Evolutionary conservation across 2,797 vertebrate genomes (phyloP), one percentile per base, ranked within the genome.

Genomic region (Cheirogaleus major): DNA sequence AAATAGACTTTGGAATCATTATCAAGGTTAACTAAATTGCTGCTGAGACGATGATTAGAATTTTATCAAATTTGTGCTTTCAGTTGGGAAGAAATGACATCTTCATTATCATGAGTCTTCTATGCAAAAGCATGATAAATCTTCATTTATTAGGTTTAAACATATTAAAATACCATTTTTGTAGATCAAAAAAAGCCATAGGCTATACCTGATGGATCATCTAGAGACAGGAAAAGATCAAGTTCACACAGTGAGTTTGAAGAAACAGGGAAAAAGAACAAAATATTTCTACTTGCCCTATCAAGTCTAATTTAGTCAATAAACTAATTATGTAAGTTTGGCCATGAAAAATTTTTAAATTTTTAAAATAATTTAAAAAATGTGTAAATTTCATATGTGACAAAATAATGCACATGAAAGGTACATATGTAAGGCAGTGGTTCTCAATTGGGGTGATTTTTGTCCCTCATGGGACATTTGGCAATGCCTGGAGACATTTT

Each of bases 1-100:
- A 92, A 95, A 95, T 96, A 79, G 96, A 93, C 95, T 96, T 96
- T 89, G 80, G 85, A 95, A 92, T 97, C 80, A 87, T 97, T 91
- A 84, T 92, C 80, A 95, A 95, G 75, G 76, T 57, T 96, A 96
- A 95, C 86, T 57, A 96, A 97, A 96, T 92, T 97, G 79, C 88
- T 87, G 35, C 85, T 67, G 72, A 87, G 87, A 80, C 59, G 72
- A 81, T 73, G 76, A 95, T 95, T 95, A 92, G 87, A 95, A 89
- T 93, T 96, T 96, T 97, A 96, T 95, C 95, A 97, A 96, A 93
- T 90, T 81, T 86, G 50, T 93, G 79, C 80, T 87, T 93, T 93
- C 89, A 72, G 65, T 96, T 81, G 63, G 84, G 67, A 95, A 97
- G 89, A 97, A 95, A 95, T 96, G 95, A 95, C 88, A 95, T 95